phyloP scores from a whole-genome alignment of 2,113 vertebrate genomes.

The Cynopterus brachyotis region DNA sequence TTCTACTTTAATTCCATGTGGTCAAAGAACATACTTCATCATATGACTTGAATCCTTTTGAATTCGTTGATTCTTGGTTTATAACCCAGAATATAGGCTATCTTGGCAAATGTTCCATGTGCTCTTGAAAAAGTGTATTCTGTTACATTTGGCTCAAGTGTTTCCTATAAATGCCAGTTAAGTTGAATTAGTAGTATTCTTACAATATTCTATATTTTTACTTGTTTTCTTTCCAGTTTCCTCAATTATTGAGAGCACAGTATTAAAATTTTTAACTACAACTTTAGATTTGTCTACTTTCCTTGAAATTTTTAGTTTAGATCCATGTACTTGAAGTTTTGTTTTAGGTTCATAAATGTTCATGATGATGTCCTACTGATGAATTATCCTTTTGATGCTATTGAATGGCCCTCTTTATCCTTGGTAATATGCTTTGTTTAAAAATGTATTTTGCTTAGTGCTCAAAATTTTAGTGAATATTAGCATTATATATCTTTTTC shows the following conservation, averaged over 20 bases:
- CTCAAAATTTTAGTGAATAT: not conserved
- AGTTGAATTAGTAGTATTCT: not conserved
- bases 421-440: not conserved
- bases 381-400: not conserved
- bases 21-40: not conserved
- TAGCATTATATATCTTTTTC: not conserved
- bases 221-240: not conserved
- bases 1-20: not conserved
- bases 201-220: not conserved
- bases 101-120: not conserved
- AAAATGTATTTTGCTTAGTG: not conserved
- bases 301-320: not conserved
- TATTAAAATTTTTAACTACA: not conserved
- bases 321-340: not conserved
- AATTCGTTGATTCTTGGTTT: too few relatives aligned
- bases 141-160: not conserved
- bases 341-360: not conserved
- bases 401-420: not conserved
- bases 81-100: too few relatives aligned
- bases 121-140: not conserved
- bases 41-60: not conserved
- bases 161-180: not conserved
- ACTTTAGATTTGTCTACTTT: not conserved
- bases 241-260: not conserved
- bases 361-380: not conserved